These are phyloP conservation scores for Tetragonula clypearis DNA, from an alignment of 1,140 invertebrate genomes.

Conservation along the genomic window DNA sequence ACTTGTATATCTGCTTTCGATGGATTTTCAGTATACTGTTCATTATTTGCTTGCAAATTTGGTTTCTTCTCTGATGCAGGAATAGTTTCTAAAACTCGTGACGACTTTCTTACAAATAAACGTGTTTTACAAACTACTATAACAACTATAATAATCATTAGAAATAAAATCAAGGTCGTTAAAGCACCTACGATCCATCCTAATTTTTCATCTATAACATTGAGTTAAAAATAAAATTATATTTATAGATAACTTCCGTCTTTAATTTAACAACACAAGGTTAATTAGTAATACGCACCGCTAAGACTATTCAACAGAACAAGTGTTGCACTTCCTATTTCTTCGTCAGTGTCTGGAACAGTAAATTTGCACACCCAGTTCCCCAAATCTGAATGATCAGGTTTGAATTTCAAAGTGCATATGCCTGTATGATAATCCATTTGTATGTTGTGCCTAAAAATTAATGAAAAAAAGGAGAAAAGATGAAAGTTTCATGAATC, in stretches of 20 bases:
- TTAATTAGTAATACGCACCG: constrained; percentile 61
- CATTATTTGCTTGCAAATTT: not conserved
- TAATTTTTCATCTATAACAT: constrained; percentile 72
- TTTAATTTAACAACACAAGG: not conserved
- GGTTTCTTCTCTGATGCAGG: constrained; percentile 55
- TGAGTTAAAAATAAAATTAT: not conserved
- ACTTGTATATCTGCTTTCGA: constrained; percentile 66
- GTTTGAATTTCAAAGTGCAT: constrained; percentile 77
- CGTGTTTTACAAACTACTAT: constrained; percentile 76
- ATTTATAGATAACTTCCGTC: not conserved
- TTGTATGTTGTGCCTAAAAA: constrained; percentile 68
- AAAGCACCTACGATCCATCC: constrained; percentile 78
- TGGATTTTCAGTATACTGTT: constrained; percentile 55
- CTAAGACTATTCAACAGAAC: constrained; percentile 70
- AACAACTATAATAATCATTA: constrained; percentile 76
- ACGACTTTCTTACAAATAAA: constrained; percentile 66
- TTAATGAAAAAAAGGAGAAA: not conserved
- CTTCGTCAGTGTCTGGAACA: constrained; percentile 54
- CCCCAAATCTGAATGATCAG: constrained; percentile 75
- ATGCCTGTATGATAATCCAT: constrained; percentile 76
- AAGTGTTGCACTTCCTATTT: constrained; percentile 72
- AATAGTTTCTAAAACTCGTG: constrained; percentile 70
- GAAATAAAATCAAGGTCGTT: constrained; percentile 75
- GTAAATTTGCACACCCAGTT: constrained; percentile 77
- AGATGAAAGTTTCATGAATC: not conserved